Conservation (phyloP, 2,888 invertebrate species). For the Tholera decimalis region DNA sequence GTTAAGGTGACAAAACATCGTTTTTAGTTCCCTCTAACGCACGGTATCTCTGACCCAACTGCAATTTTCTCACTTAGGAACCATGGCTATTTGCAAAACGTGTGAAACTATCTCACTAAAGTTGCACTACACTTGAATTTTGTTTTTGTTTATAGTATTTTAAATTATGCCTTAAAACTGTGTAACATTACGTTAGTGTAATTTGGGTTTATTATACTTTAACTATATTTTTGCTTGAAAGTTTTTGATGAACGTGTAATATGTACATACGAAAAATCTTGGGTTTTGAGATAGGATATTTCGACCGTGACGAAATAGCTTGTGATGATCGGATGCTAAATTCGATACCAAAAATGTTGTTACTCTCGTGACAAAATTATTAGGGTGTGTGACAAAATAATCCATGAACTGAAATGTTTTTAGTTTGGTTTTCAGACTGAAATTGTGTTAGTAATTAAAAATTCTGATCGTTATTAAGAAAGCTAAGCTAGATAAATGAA, state of each 20-base stretch:
- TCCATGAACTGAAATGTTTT: constrained; percentile 9
- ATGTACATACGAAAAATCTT: constrained; percentile 9
- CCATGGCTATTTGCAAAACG: constrained; percentile 68
- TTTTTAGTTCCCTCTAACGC: constrained; percentile 75
- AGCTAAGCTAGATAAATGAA: neutral
- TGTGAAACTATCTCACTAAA: constrained; percentile 73
- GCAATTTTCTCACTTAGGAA: constrained; percentile 73
- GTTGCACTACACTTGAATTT: constrained; percentile 66
- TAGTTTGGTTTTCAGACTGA: neutral
- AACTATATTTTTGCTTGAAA: constrained; percentile 21
- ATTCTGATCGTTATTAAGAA: neutral
- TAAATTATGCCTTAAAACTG: constrained; percentile 43
- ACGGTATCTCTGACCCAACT: constrained; percentile 73
- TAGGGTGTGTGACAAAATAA: constrained; percentile 27
- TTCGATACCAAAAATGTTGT: constrained; percentile 53
- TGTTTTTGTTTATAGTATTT: constrained; percentile 52
- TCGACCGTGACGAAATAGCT: constrained; percentile 62
- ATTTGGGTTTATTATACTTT: constrained; percentile 1
- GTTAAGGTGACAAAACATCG: constrained; percentile 78
- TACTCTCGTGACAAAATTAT: constrained; percentile 46
- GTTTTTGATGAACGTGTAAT: constrained; percentile 21
- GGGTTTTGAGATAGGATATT: constrained; percentile 48
- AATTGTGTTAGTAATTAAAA: neutral
- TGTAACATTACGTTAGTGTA: neutral
- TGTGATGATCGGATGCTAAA: constrained; percentile 54